Evolutionary conservation across 2,113 vertebrate genomes (phyloP), one percentile per base, ranked within the genome.

Genomic region (Xyrauchen texanus): DNA sequence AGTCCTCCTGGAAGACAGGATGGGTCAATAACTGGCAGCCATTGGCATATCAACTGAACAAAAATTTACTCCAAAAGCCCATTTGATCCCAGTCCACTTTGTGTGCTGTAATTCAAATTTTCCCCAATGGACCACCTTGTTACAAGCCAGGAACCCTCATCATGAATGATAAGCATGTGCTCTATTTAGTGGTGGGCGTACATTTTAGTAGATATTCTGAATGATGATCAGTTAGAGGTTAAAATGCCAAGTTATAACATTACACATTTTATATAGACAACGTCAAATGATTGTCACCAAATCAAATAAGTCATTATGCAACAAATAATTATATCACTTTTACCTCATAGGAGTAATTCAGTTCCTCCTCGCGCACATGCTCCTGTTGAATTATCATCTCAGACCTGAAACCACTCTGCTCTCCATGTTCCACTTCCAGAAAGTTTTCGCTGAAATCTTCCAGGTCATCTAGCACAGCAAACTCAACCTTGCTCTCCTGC

Each of bases 391-490:
- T 92, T 86, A 97, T 96, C 85, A 93, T 93, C 86, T 96, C 94
- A 89, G 98, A 96, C 84, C 93, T 92, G 94, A 98, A 97, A 91
- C 94, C 96, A 82, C 91, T 92, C 85, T 91, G 90, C 88, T 96
- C 96, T 86, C 94, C 94, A 83, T 97, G 88, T 16, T 92, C 96
- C 77, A 92, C 92, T 90, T 98, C 95, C 94, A 98, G 92, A 90
- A 99, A 95, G 93, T 96, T 98, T 88, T 99, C 96, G 74, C 95
- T 96, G 91, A 96, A 94, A 87, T 98, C 97, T 88, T 97, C 96
- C 91, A 99, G 92, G 88, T 98, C 97, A 91, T 99, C 98, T 90
- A 99, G 92, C 86, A 99, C 98, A 57, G 97, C 97, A 82, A 96
- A 99, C 86, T 98, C 98, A 88, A 99, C 98, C 94, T 96, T 96